These are phyloP conservation scores for Malthinus seriepunctatus DNA, from an alignment of 2,888 invertebrate species.

Conservation along the genomic window DNA sequence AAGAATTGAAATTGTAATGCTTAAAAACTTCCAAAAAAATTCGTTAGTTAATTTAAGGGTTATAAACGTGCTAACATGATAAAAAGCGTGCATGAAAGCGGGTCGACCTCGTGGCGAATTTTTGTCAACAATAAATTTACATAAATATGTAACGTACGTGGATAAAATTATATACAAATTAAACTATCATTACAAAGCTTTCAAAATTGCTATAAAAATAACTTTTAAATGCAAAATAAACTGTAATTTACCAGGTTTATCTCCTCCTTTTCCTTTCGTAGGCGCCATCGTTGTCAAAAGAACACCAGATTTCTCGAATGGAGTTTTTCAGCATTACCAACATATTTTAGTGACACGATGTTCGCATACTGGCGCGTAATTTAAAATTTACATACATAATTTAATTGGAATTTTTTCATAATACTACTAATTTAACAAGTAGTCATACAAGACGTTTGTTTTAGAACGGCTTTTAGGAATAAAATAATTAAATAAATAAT, in stretches of 20 bases:
- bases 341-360: too few relatives aligned
- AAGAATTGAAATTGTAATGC: not conserved
- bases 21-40: not conserved
- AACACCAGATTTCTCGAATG: conserved; percentile 18
- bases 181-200: not conserved
- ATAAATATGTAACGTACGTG: not conserved
- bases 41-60: not conserved
- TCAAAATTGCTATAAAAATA: not conserved
- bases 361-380: too few relatives aligned
- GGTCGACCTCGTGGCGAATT: not conserved
- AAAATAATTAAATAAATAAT: too few relatives aligned
- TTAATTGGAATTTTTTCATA: too few relatives aligned
- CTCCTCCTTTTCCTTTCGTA: conserved; percentile 77
- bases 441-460: too few relatives aligned
- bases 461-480: too few relatives aligned
- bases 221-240: not conserved
- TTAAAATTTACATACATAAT: too few relatives aligned
- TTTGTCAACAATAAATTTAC: not conserved
- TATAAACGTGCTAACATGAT: not conserved
- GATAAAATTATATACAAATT: not conserved
- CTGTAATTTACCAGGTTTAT: conserved; percentile 74
- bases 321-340: too few relatives aligned
- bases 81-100: not conserved
- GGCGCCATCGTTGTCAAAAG: conserved; percentile 74
- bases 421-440: too few relatives aligned